phyloP scores from a whole-genome alignment of 2,113 vertebrate genomes.

The Ramphastos sulfuratus region DNA sequence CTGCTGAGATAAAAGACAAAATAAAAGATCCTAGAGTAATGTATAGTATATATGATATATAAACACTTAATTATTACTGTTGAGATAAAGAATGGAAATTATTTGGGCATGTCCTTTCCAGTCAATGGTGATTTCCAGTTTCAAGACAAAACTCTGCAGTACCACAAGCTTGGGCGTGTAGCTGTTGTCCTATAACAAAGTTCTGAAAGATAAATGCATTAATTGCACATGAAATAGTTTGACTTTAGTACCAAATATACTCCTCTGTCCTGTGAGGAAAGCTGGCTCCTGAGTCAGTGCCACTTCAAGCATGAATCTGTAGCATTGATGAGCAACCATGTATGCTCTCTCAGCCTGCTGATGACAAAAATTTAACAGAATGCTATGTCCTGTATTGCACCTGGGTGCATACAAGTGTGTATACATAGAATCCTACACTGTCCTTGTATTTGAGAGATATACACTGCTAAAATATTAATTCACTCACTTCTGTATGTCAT shows the following conservation, averaged over 20 bases:
- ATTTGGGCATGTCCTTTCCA: neutral
- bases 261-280: neutral
- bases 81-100: neutral
- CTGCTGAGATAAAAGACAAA: neutral
- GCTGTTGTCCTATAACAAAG: neutral
- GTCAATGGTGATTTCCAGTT: neutral
- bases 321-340: neutral
- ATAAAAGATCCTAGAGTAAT: neutral
- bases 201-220: neutral
- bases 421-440: accelerated
- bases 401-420: neutral
- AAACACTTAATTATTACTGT: neutral
- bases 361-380: neutral
- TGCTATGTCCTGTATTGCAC: accelerated
- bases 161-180: neutral
- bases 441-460: neutral
- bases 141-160: neutral
- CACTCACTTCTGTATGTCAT: neutral
- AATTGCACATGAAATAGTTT: neutral
- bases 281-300: neutral
- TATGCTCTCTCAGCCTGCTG: neutral
- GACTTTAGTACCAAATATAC: neutral
- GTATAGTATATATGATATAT: neutral
- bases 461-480: neutral
- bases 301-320: neutral